These are phyloP conservation scores for Ramphastos sulfuratus DNA, from an alignment of 2,113 vertebrate species.

Conservation along the genomic window DNA sequence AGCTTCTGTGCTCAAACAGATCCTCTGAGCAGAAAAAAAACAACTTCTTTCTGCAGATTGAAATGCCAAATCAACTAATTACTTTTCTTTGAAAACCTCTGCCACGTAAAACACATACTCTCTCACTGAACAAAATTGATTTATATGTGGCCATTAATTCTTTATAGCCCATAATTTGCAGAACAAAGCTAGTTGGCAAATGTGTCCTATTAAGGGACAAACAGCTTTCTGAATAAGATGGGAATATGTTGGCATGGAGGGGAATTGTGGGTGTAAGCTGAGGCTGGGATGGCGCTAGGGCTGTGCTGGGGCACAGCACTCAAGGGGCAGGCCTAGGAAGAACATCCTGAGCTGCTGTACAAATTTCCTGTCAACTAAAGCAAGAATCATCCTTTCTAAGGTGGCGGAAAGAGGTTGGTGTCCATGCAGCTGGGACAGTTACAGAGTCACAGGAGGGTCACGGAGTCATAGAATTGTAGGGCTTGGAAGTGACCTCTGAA, in stretches of 20 bases:
- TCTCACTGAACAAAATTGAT: conserved; percentile 41
- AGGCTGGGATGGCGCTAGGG: background rate
- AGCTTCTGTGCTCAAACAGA: conserved; percentile 18
- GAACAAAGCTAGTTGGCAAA: conserved; percentile 22
- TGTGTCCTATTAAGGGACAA: background rate
- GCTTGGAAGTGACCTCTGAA: no score
- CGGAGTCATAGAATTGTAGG: no score
- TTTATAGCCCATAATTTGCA: conserved; percentile 55
- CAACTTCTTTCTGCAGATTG: conserved; percentile 51
- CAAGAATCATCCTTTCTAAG: background rate
- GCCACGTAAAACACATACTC: conserved; percentile 3
- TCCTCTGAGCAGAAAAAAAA: conserved; percentile 31
- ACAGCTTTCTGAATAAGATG: background rate
- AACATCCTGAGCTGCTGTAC: background rate
- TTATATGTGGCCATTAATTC: conserved; percentile 60
- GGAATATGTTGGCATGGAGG: background rate
- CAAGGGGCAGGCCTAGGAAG: background rate
- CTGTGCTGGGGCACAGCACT: background rate
- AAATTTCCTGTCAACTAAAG: accelerated
- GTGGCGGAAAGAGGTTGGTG: accelerated
- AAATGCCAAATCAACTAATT: conserved; percentile 66
- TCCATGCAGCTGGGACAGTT: background rate
- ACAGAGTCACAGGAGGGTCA: no score
- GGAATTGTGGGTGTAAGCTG: background rate
- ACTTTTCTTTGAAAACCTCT: conserved; percentile 62